Conservation (phyloP, 1,140 invertebrate species). For the Battus philenor region DNA sequence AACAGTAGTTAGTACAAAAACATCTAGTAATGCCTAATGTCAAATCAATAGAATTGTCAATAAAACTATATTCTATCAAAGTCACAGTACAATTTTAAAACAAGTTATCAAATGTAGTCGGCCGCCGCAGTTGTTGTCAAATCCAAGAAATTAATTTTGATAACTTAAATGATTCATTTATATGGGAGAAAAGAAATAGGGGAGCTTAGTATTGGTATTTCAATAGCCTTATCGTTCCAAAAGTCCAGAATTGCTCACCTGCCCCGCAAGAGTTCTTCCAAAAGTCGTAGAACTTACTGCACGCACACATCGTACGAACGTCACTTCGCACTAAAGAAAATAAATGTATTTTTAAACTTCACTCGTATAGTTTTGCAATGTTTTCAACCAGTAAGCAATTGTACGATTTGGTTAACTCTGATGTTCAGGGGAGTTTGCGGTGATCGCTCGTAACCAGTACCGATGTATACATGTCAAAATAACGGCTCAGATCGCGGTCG, state of each 20-base stretch:
- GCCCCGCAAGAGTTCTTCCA: conserved; percentile 68
- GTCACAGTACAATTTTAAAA: conserved; percentile 9
- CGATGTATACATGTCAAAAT: conserved; percentile 52
- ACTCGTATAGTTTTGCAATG: conserved; percentile 70
- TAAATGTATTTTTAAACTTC: conserved; percentile 74
- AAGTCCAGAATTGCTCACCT: conserved; percentile 43
- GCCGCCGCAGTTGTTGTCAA: no score
- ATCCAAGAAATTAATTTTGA: no score
- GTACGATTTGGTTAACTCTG: conserved; percentile 42
- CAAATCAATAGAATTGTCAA: conserved; percentile 5
- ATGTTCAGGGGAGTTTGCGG: conserved; percentile 42
- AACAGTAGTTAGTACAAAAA: conserved; percentile 4
- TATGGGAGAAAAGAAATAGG: conserved; percentile 8
- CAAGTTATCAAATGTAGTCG: not conserved
- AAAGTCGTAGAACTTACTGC: conserved; percentile 70
- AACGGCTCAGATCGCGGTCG: conserved; percentile 44
- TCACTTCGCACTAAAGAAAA: conserved; percentile 60
- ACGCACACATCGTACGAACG: conserved; percentile 59
- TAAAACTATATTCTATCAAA: conserved; percentile 1
- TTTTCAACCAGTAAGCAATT: conserved; percentile 47
- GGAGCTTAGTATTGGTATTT: not conserved
- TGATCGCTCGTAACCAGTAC: conserved; percentile 36
- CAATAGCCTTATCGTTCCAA: not conserved
- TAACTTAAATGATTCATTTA: conserved; percentile 6
- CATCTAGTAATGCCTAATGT: not conserved